A percentile compares a stretch with the other conserved stretches of the same genome.
phyloP scores from a whole-genome alignment of 2,888 invertebrate genomes.

The Cheilosia impressa region DNA sequence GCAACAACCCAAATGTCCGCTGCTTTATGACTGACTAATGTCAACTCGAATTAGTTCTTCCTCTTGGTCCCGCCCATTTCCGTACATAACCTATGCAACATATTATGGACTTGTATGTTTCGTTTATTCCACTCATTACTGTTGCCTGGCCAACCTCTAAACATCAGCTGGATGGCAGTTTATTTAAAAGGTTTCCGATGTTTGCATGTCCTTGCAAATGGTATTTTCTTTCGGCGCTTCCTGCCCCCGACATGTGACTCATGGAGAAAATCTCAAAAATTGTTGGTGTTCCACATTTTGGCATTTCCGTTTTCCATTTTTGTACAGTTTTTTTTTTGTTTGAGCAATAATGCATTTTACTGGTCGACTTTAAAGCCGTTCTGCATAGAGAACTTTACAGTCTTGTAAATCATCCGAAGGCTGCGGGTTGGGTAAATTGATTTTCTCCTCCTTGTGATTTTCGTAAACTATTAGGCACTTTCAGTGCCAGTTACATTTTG shows the following conservation, averaged over 20 bases:
- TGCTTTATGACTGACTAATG: constrained; percentile 43
- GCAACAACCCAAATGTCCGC: constrained; percentile 13
- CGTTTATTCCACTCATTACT: constrained; percentile 38
- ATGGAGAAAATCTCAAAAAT: constrained; percentile 51
- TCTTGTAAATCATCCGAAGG: constrained; percentile 61
- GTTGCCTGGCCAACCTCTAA: constrained; percentile 13
- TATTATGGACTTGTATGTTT: constrained; percentile 22
- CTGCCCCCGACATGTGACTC: constrained; percentile 65
- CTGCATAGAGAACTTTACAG: constrained; percentile 21
- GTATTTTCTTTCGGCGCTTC: constrained; percentile 50
- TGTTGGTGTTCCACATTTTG: constrained; percentile 58
- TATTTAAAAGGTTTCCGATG: constrained; percentile 58
- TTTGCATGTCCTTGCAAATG: constrained; percentile 67
- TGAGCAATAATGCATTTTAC: constrained; percentile 19
- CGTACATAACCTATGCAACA: constrained; percentile 13
- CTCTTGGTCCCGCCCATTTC: background rate
- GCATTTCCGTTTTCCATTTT: constrained; percentile 22
- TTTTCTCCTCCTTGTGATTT: constrained; percentile 41
- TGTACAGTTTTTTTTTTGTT: constrained; percentile 5
- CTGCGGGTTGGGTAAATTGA: constrained; percentile 52
- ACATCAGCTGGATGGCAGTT: constrained; percentile 40
- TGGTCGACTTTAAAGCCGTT: constrained; percentile 41
- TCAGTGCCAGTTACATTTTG: constrained; percentile 45
- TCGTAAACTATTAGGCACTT: constrained; percentile 57
- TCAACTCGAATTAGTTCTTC: constrained; percentile 33